Evolutionary conservation across 2,113 vertebrate species (phyloP).

Genomic region (Silurus asotus): DNA sequence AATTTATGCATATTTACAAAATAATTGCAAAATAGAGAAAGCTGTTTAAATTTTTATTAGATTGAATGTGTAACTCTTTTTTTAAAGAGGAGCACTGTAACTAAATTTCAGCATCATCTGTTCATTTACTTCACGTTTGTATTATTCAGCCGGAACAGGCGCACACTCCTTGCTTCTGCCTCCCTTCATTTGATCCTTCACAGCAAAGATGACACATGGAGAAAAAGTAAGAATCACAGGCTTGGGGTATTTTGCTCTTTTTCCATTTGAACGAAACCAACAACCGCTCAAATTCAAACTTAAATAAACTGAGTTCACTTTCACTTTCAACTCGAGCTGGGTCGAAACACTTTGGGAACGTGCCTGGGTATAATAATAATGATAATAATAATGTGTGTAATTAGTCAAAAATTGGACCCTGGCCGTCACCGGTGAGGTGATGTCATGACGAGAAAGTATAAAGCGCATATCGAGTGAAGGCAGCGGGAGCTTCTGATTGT

Average conservation of each 20-base stretch:
- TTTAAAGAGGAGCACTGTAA: conserved; percentile 76
- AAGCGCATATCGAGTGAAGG: too few relatives aligned
- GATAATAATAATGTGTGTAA: too few relatives aligned
- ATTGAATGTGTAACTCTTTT: conserved; percentile 77
- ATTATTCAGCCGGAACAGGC: conserved; percentile 36
- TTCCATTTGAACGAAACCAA: conserved; percentile 58
- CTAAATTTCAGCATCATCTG: conserved; percentile 60
- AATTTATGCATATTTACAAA: conserved; percentile 72
- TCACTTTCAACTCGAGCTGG: too few relatives aligned
- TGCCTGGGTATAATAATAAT: too few relatives aligned
- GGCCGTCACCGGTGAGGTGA: too few relatives aligned
- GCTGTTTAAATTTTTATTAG: conserved; percentile 54
- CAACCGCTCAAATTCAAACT: conserved; percentile 45
- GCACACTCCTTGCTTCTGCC: neutral
- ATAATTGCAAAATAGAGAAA: conserved; percentile 66
- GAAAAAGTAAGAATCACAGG: conserved; percentile 73
- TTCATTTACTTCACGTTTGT: conserved; percentile 66
- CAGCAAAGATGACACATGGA: conserved; percentile 63
- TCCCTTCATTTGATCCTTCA: conserved; percentile 44
- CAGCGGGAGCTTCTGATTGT: too few relatives aligned
- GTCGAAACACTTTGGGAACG: too few relatives aligned
- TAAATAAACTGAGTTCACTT: too few relatives aligned
- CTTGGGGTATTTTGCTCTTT: conserved; percentile 61
- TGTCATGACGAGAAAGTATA: too few relatives aligned
- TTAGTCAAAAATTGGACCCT: too few relatives aligned